A percentile compares a stretch with the other conserved stretches of the same genome.
Conservation (phyloP, 2,888 invertebrate species). For the Globia sparganii region DNA sequence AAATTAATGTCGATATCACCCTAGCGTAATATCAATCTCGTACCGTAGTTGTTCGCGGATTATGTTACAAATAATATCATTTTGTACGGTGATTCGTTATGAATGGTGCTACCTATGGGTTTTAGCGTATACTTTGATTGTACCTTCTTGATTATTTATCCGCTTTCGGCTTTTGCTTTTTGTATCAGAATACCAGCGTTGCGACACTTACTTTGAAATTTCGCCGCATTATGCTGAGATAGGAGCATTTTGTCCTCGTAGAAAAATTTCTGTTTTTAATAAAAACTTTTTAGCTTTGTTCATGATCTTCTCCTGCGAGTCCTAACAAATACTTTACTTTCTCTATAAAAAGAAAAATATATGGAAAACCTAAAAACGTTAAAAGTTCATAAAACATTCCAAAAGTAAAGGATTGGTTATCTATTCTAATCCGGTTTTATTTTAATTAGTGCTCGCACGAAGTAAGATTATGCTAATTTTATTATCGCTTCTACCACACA, state of each 20-base stretch:
- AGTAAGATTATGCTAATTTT: slow-evolving; percentile 25
- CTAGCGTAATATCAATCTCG: slow-evolving; percentile 89
- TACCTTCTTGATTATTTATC: slow-evolving; percentile 73
- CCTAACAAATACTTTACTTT: too few species aligned
- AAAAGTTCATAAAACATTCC: background rate
- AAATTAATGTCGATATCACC: slow-evolving; percentile 90
- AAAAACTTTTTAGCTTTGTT: too few species aligned
- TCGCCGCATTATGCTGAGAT: too few species aligned
- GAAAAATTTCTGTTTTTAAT: too few species aligned
- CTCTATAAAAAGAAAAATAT: too few species aligned
- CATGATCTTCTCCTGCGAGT: too few species aligned
- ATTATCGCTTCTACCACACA: slow-evolving; percentile 10
- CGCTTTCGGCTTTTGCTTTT: too few species aligned
- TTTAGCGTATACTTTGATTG: slow-evolving; percentile 62
- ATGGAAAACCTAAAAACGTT: background rate
- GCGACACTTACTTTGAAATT: too few species aligned
- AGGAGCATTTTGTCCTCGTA: too few species aligned
- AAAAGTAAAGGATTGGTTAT: background rate
- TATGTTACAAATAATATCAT: slow-evolving; percentile 90
- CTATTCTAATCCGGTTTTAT: background rate
- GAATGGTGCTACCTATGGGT: slow-evolving; percentile 85
- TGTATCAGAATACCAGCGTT: too few species aligned
- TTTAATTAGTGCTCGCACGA: background rate
- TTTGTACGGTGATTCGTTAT: slow-evolving; percentile 90
- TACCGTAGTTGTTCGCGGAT: slow-evolving; percentile 89